Base-by-base conservation (phyloP, 2,797 vertebrate genomes). In the Erethizon dorsatum region DNA sequence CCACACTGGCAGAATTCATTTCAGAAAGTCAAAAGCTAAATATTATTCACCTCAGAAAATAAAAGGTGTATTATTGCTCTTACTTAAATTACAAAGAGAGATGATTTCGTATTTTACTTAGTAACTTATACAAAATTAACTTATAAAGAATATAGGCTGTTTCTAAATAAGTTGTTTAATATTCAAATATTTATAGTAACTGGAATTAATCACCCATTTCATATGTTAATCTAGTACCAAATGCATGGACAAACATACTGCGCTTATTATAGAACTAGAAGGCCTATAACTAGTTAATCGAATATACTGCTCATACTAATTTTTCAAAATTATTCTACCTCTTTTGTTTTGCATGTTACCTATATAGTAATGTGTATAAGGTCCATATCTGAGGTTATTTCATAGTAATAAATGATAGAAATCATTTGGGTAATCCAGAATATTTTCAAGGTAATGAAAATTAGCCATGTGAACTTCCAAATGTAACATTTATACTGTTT, bases 121-220 rank as follows among this genome's bases (percentile, higher is more conserved):
- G 45, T 79, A 83, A 28, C 41, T 83, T 89, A 86, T 59, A 65
- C 47, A 95, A 91, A 95, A 82, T 67, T 28, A 88, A 61, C n/a
- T 20, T 52, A 89, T 90, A 92, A 95, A 47, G 24, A 18, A 78
- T 73, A n/a, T 54, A 67, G 63, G 31, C 75, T 86, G 14, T 86
- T 91, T 92, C 61, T 87, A 95, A 94, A 83, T 83, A 79, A 83
- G 28, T n/a, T 82, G n/a, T 56, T 94, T 87, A 90, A 90, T 95
- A 94, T 92, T 83, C n/a, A 97, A 71, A 90, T 47, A 90, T 92
- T 92, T 94, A 37, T 59, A 84, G 57, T 93, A 65, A 88, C 57
- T 94, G 26, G 33, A 94, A 83, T 96, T 91, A 92, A 85, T 96
- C 37, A 91, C 22, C 59, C 45, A 41, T 80, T 96, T 88, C 6